Evolutionary conservation across 2,888 invertebrate species (phyloP), one percentile per base, ranked within the genome.

Genomic region (Belgica antarctica): DNA sequence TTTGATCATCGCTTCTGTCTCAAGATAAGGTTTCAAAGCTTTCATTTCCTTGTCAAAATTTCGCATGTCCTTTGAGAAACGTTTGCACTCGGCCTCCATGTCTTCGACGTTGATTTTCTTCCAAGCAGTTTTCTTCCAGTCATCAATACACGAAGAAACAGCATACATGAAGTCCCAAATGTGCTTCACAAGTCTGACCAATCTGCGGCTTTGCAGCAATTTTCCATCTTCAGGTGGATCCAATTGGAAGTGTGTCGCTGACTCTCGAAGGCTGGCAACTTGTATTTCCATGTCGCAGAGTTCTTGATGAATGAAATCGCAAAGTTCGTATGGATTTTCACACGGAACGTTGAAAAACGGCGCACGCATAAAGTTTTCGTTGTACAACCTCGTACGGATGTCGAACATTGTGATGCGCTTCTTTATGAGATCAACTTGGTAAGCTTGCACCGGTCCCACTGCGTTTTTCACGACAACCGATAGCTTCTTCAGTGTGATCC

Each of bases 41-140:
- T 91, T 85, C 77, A 92, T 84, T 73, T 92, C 91, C 75, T 94
- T 94, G 72, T 92, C 89, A 75, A 96, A 81, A 31, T 83, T 85
- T 73, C 92, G 83, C 28, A 94, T 78, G 74, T 94, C 94, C 76
- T 94, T 94, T 0, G 89, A 88, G 77, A 95, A 92, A 74, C 91
- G 89, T 79, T 96, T 96, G 80, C 95, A 92, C 77, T 96, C 95
- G 78, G 92, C 88, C 77, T 96, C 96, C 92, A 96, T 94, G 69
- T 87, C 87, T 75, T 96, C 96, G 1, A 95, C 92, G 75, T 96
- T 94, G 71, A 96, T 93, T 76, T 92, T 91, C 76, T 90, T 90
- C 96, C 96, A 97, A 0, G 89, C 87, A 0, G 95, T 96, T 71
- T 86, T 90, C 79, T 95, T 94, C 96, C 96, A 97, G 77, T 92